Evolutionary conservation across 2,888 invertebrate species (phyloP).

Genomic region (Agrotis puta): DNA sequence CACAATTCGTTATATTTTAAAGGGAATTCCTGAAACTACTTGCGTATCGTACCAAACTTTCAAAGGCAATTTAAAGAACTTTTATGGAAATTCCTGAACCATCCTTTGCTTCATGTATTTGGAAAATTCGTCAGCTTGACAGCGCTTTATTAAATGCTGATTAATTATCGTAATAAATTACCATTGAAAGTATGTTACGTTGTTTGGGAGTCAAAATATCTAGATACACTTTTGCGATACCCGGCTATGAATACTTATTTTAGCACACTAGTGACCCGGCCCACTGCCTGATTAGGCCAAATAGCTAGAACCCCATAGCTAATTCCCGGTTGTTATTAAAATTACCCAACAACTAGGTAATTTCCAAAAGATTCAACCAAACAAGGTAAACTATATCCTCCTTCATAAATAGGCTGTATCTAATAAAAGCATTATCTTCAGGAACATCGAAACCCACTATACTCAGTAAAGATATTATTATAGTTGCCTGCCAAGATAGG

Average conservation of each 20-base stretch:
- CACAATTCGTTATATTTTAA: background rate
- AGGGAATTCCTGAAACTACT: background rate
- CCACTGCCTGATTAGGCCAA: no score
- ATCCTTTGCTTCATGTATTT: background rate
- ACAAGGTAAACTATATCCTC: background rate
- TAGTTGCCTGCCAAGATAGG: background rate
- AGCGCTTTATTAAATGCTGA: background rate
- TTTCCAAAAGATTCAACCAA: no score
- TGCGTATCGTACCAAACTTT: no score
- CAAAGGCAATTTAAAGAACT: background rate
- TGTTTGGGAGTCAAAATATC: no score
- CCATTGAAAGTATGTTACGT: background rate
- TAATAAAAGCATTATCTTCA: conserved; percentile 11
- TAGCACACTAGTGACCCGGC: no score
- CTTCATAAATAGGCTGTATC: background rate
- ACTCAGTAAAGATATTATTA: conserved; percentile 22
- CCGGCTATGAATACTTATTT: no score
- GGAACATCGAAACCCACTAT: background rate
- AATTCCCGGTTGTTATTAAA: no score
- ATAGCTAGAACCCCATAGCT: no score
- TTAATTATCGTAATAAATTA: background rate
- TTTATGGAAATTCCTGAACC: background rate
- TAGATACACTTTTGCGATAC: no score
- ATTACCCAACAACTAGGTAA: no score
- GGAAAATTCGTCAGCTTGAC: background rate